Percentiles rank a stretch among this genome's conserved stretches.
Conservation (phyloP, 2,113 vertebrate species). For the Zapornia atra region DNA sequence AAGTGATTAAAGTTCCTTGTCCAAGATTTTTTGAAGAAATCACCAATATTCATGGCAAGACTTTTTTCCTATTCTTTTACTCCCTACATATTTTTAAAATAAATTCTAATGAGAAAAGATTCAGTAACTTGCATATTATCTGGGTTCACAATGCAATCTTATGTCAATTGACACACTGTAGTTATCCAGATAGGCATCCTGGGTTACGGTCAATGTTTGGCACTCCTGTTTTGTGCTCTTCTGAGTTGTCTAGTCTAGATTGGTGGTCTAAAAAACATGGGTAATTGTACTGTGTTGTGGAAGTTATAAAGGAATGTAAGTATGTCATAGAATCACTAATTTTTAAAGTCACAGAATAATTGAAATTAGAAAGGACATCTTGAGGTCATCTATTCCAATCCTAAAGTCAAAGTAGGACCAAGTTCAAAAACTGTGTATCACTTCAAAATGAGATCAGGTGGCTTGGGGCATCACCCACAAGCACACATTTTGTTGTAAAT, state of each 20-base stretch:
- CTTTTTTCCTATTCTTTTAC: not conserved
- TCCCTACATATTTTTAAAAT: not conserved
- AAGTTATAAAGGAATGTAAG: not conserved
- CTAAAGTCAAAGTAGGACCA: not conserved
- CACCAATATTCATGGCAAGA: conserved; percentile 46
- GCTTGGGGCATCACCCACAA: not conserved
- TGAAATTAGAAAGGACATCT: not conserved
- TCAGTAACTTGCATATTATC: not conserved
- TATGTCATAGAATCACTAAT: not conserved
- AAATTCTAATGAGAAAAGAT: not conserved
- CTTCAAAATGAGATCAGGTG: not conserved
- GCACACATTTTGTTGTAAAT: not conserved
- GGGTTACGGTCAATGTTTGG: not conserved
- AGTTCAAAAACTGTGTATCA: not conserved
- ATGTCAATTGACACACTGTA: not conserved
- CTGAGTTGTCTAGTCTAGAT: not conserved
- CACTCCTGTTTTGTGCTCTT: not conserved
- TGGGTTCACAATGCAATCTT: not conserved
- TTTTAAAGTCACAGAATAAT: not conserved
- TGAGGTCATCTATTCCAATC: not conserved
- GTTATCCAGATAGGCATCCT: not conserved
- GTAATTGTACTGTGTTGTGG: not conserved
- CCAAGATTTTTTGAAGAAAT: conserved; percentile 68
- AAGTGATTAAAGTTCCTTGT: conserved; percentile 67
- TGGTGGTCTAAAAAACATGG: not conserved